phyloP scores from a whole-genome alignment of 2,888 invertebrate genomes.

The Leucania comma region DNA sequence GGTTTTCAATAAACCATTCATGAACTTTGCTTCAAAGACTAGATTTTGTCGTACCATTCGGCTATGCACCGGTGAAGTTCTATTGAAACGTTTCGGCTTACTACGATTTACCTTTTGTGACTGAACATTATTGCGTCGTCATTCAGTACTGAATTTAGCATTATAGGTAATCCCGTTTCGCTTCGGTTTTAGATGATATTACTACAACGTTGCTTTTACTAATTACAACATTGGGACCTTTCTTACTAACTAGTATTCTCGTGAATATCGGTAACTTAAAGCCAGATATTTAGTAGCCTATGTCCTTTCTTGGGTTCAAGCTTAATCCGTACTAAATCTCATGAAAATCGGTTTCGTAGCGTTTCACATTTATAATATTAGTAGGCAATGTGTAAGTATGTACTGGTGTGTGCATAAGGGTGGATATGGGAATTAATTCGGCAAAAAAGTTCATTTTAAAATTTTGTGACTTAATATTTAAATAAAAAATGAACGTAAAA shows the following conservation, averaged over 20 bases:
- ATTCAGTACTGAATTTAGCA: neutral
- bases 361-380: too few species aligned
- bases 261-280: too few species aligned
- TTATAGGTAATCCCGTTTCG: neutral
- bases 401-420: too few species aligned
- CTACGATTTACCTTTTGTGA: slow-evolving; percentile 3
- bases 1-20: slow-evolving; percentile 26
- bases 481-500: neutral
- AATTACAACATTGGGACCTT: too few species aligned
- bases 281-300: too few species aligned
- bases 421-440: neutral
- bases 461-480: neutral
- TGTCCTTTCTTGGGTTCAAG: too few species aligned
- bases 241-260: too few species aligned
- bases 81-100: slow-evolving; percentile 6
- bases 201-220: too few species aligned
- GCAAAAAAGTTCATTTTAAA: slow-evolving; percentile 8
- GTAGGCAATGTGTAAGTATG: too few species aligned
- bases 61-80: neutral
- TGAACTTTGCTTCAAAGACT: slow-evolving; percentile 22
- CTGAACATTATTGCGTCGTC: neutral
- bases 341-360: too few species aligned
- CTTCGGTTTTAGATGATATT: neutral
- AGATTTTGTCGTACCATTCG: slow-evolving; percentile 1
- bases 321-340: too few species aligned